Base-by-base conservation (phyloP, 1,140 invertebrate genomes). In the Stenopsyche tienmushanensis region DNA sequence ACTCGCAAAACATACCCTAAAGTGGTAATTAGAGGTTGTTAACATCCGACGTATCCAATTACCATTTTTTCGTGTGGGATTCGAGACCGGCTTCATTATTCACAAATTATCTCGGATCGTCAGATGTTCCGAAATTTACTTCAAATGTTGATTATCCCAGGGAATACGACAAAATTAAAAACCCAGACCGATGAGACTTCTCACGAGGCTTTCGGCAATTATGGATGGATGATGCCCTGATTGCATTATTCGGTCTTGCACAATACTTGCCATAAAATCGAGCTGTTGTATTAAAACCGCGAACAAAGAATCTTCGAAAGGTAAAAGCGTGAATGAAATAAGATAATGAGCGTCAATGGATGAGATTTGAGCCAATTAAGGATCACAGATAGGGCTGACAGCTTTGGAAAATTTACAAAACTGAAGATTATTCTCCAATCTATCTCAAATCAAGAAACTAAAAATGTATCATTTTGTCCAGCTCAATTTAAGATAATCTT, bases 11-110 rank as follows among this genome's bases (percentile, higher is more conserved):
- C 18, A 47, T 18, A 47, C 44, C 44, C 44, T 15, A 47, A 47
- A 47, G 44, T 47, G 8, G 44, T 47, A 47, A 47, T 47, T 47
- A 47, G 44, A 47, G 44, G 44, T 47, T 47, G 44, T 47, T 47
- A 47, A 13, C 44, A 18, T 47, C 44, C 10, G 10, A 5, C 18
- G 44, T 47, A 20, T 47, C 44, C 44, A 47, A 47, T 47, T 47
- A 47, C 44, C 3, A 47, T 20, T 18, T 47, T 47, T 47, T 47
- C 18, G 10, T 47, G 44, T 47, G 44, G 17, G 44, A 47, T 47
- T 47, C 7, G 17, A 13, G 34, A 7, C 34, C 34, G 34, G 7
- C 7, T n/a, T 39, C 34, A 39, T 39, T 39, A 39, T 39, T 39
- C 34, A 39, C n/a, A n/a, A n/a, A n/a, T n/a, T n/a, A n/a, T n/a